phyloP scores from a whole-genome alignment of 2,113 vertebrate genomes.

The Tyrannus savana region DNA sequence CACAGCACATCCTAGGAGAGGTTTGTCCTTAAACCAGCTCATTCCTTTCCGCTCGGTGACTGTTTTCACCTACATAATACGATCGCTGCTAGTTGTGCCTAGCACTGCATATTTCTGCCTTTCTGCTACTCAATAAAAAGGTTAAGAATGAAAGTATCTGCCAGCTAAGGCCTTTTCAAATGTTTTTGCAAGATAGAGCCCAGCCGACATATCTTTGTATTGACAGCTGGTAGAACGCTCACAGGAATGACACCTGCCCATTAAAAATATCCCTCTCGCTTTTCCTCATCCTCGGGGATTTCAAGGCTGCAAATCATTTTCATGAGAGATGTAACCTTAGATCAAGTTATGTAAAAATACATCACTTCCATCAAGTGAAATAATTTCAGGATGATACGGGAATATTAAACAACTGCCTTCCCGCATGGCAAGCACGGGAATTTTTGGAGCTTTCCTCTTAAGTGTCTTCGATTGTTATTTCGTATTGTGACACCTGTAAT shows the following conservation, averaged over 20 bases:
- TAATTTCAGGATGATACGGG: conserved; percentile 7
- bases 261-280: neutral
- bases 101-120: conserved; percentile 33
- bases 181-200: conserved; percentile 9
- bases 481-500: conserved; percentile 64
- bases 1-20: rapidly evolving
- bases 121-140: conserved; percentile 27
- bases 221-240: conserved; percentile 3
- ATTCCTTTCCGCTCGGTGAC: rapidly evolving
- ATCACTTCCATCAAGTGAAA: conserved; percentile 28
- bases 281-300: neutral
- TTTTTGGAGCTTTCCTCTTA: conserved; percentile 7
- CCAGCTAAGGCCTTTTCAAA: conserved; percentile 28
- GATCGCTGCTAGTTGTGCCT: neutral
- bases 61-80: neutral
- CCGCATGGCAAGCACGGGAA: neutral
- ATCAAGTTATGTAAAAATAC: conserved; percentile 11
- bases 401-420: conserved; percentile 43
- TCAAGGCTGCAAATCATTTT: neutral
- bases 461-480: conserved; percentile 50
- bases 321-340: conserved; percentile 22
- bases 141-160: conserved; percentile 3
- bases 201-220: neutral
- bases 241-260: conserved; percentile 14
- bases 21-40: neutral